These are phyloP conservation scores for Erynnis tages DNA, from an alignment of 2,888 invertebrate species.

Conservation along the genomic window DNA sequence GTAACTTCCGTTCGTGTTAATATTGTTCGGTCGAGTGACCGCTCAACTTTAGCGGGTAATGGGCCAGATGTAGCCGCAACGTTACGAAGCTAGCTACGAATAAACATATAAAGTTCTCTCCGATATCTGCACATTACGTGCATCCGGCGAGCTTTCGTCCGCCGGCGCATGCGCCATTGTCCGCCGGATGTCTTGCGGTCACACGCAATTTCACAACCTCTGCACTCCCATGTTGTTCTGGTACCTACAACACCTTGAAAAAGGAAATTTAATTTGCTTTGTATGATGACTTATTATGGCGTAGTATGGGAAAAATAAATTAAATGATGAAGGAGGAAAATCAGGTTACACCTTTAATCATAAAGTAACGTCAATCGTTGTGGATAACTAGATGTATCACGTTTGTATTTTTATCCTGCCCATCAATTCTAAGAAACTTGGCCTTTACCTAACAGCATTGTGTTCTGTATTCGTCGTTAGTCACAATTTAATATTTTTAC, in stretches of 20 bases:
- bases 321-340: too few relatives aligned
- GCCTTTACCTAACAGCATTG: constrained; percentile 3
- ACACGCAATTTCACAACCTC: constrained; percentile 78
- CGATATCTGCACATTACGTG: constrained; percentile 69
- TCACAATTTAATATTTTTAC: constrained; percentile 22
- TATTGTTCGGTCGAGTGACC: constrained; percentile 22
- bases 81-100: constrained; percentile 34
- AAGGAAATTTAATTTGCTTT: background rate
- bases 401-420: background rate
- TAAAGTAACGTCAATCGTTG: too few relatives aligned
- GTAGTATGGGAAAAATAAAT: too few relatives aligned
- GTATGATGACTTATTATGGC: too few relatives aligned
- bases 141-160: constrained; percentile 71
- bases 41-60: constrained; percentile 19
- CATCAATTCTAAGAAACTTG: constrained; percentile 6
- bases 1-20: constrained; percentile 23
- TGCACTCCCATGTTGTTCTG: constrained; percentile 58
- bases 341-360: too few relatives aligned
- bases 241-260: constrained; percentile 39
- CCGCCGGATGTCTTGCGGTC: constrained; percentile 80
- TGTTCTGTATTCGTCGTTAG: constrained; percentile 15
- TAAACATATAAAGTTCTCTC: constrained; percentile 53
- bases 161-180: constrained; percentile 59
- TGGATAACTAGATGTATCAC: background rate
- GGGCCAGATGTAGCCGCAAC: constrained; percentile 33